Conservation (phyloP, 2,797 vertebrate species). For the Lycodopsis pacificus region DNA sequence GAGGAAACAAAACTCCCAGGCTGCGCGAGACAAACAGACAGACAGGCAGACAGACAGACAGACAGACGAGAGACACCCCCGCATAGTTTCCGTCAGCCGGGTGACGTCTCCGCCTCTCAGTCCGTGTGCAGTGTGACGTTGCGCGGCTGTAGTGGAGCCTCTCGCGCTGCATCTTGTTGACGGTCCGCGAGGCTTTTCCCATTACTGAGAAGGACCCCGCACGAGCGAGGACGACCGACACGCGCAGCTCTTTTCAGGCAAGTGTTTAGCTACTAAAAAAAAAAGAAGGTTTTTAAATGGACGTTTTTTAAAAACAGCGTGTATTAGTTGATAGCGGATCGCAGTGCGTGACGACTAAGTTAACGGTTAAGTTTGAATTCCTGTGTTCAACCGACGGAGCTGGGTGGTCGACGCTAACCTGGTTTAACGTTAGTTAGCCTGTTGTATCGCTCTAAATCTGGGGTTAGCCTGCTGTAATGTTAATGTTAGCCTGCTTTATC, state of each 20-base stretch:
- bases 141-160: conserved; percentile 80
- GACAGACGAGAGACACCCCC: conserved; percentile 79
- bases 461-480: conserved; percentile 44
- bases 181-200: conserved; percentile 79
- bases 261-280: conserved; percentile 50
- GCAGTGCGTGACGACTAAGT: neutral
- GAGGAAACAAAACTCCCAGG: conserved; percentile 59
- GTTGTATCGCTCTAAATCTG: conserved; percentile 35
- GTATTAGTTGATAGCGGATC: neutral
- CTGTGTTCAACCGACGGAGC: conserved; percentile 18
- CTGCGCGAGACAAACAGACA: conserved; percentile 38
- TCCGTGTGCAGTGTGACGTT: conserved; percentile 84
- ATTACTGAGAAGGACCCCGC: conserved; percentile 72
- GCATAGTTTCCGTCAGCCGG: conserved; percentile 84
- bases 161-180: conserved; percentile 81
- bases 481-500: conserved; percentile 25
- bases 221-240: conserved; percentile 57
- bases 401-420: conserved; percentile 49
- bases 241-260: conserved; percentile 62
- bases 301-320: neutral
- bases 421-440: conserved; percentile 54
- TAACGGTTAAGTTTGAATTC: conserved; percentile 30
- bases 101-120: conserved; percentile 85
- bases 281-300: neutral
- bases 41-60: conserved; percentile 38